Evolutionary conservation across 30 jellyfish, hydroid and myxozoan species (phyloP), one percentile per base, ranked within the genome.

Genomic region (Aurelia aurita complex sp. Pacific): DNA sequence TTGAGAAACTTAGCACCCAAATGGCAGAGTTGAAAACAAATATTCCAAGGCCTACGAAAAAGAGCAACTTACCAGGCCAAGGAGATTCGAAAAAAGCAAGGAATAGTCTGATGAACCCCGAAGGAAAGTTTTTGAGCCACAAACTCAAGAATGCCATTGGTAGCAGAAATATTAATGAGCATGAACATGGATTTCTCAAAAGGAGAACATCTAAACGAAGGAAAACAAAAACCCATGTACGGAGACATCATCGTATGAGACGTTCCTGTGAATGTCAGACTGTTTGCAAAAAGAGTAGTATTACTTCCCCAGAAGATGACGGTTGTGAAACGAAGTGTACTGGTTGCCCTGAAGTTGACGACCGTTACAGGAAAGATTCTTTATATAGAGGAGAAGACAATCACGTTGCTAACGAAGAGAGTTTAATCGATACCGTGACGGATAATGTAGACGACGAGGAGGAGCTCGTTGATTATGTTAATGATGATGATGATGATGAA

Each of bases 181-280:
- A 7, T 10, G 35, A 74, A 74, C 11, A 10, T 17, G 70, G 36
- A 5, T 0, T 9, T 8, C 13, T 46, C 15, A 46, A 46, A 9
- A 11, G 33, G 67, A 72, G 68, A 17, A 72, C 3, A 10, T 10
- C 66, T 8, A 55, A 52, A 53, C 19, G 35, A 63, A 63, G 36
- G 36, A 29, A 18, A 33, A 10, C 0, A 29, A 63, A 63, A 63
- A n/a, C 12, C n/a, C 36, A 32, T 8, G 10, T 3, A 16, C 14
- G 8, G 23, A 74, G 14, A 2, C 34, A 63, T 64, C 80, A 13
- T 33, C 71, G 90, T 1, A 35, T 36, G 19, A 74, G 80, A 32
- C 87, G 96, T 1, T 77, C 96, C 0, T 87, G 96, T 50, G 96
- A 87, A 73, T 87, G 96, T 78, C 85, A 79, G 33, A 87, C 96